A percentile compares a stretch with the other conserved stretches of the same genome.
phyloP scores from a whole-genome alignment of 2,888 invertebrate species.

The Chymomyza caudatula region DNA sequence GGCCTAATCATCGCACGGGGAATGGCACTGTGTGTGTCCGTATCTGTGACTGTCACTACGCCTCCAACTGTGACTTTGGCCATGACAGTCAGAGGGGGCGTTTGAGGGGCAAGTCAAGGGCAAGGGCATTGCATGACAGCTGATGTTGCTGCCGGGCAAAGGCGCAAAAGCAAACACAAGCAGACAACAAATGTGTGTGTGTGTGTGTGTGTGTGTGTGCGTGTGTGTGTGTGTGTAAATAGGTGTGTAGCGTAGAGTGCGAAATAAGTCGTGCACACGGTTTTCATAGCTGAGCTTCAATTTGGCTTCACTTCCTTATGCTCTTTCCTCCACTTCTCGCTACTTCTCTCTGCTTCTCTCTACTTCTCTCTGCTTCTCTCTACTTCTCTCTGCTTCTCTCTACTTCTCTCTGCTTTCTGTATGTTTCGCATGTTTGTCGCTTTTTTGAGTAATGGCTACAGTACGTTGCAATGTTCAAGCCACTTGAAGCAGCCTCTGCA shows the following conservation, averaged over 20 bases:
- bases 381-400: constrained; percentile 4
- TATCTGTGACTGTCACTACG: background rate
- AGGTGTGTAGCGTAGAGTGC: background rate
- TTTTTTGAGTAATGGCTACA: constrained; percentile 67
- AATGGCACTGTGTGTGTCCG: background rate
- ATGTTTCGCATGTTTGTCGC: constrained; percentile 17
- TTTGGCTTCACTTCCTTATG: constrained; percentile 27
- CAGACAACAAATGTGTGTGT: constrained; percentile 44
- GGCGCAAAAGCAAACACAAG: constrained; percentile 23
- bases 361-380: constrained; percentile 1
- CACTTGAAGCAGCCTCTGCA: background rate
- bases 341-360: constrained; percentile 3
- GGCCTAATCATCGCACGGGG: constrained; percentile 16
- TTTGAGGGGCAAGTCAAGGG: background rate
- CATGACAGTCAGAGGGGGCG: constrained; percentile 34
- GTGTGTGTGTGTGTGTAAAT: constrained; percentile 3
- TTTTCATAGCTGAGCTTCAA: background rate
- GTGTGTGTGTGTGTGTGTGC: background rate
- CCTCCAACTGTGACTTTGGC: constrained; percentile 24
- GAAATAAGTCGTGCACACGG: background rate
- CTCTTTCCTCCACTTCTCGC: background rate
- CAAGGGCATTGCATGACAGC: background rate
- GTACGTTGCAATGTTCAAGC: constrained; percentile 55
- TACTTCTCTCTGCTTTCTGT: constrained; percentile 41
- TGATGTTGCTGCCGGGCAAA: constrained; percentile 15